These are phyloP conservation scores for Eulemur albifrons DNA, from an alignment of 2,797 vertebrate species.

Conservation along the genomic window DNA sequence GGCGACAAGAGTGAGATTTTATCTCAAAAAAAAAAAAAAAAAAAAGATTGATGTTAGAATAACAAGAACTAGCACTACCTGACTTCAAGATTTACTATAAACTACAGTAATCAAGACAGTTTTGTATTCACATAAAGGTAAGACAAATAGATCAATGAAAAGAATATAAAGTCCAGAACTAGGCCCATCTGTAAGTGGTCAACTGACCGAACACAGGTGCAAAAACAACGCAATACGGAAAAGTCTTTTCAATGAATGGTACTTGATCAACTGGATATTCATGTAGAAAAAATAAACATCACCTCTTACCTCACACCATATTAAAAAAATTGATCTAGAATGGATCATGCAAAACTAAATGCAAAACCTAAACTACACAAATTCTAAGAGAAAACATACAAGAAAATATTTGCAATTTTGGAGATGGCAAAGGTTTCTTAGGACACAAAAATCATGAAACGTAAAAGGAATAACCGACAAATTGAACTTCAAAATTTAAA, in stretches of 20 bases:
- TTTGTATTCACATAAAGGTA: not conserved
- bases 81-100: not conserved
- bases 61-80: not conserved
- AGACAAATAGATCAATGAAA: not conserved
- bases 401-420: not conserved
- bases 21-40: not conserved
- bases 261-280: not conserved
- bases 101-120: not conserved
- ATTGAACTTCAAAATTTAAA: not conserved
- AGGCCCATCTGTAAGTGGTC: not conserved
- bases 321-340: not conserved
- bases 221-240: not conserved
- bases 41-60: no score
- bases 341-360: not conserved
- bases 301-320: not conserved
- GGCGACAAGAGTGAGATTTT: not conserved
- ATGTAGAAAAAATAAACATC: not conserved
- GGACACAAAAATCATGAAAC: not conserved
- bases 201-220: not conserved
- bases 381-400: not conserved
- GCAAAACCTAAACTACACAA: not conserved
- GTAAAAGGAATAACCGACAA: not conserved
- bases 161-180: not conserved
- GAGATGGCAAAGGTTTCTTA: not conserved
- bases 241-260: not conserved